Base-by-base conservation (phyloP, 2,113 vertebrate genomes). In the Podarcis raffonei region DNA sequence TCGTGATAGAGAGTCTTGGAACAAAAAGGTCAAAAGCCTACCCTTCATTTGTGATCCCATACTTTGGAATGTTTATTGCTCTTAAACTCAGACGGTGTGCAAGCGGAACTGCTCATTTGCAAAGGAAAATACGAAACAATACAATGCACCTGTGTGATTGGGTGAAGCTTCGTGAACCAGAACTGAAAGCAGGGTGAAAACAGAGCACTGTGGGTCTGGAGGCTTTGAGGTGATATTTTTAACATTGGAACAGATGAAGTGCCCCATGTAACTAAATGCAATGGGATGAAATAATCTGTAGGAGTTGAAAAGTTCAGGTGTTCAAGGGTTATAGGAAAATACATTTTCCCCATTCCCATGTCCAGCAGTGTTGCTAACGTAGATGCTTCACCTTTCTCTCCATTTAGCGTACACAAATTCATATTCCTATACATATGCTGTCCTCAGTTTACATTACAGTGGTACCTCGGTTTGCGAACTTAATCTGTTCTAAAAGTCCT, bases 211-310 rank as follows among this genome's bases (percentile, higher is more conserved):
- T 1, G 9, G 75, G 1, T 75, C 9, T 87, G 1, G 78, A 88
- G 39, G 65, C 76, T 48, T 0, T 76, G 16, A 71, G 0, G 0
- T 25, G 27, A 68, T 88, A 57, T 39, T 88, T 8, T 57, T 53
- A 83, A 48, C 22, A 85, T 37, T 9, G 78, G 91, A 87, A 42
- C 0, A 42, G 1, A 59, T 79, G 11, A 90, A 89, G 68, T 88
- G 30, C 42, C 15, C 9, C 69, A 9, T 39, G 27, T 22, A 87
- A 81, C 57, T 62, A 79, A 87, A 48, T 65, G 39, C 2, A 83
- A 6, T 30, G 1, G 11, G 90, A 91, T 79, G 8, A 81, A 92
- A 91, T 78, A 42, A 87, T 66, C 3, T 78, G n/a, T n/a, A 68
- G 80, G 30, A 82, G 7, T 27, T 81, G 5, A 72, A 89, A 87